phyloP scores from a whole-genome alignment of 2,797 vertebrate species.

The Acanthurus lineatus region DNA sequence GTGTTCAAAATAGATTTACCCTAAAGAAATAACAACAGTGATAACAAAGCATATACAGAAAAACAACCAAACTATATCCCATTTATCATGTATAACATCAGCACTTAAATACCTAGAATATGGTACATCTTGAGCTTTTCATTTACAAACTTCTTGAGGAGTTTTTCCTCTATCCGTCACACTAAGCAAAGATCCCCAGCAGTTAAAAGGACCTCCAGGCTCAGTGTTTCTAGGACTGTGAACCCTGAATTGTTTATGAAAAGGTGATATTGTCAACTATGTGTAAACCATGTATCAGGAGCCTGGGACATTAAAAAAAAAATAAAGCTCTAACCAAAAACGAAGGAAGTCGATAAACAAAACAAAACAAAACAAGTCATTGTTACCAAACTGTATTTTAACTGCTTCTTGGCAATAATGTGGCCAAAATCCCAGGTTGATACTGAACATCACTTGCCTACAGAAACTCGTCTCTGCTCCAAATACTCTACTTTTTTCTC shows the following conservation, averaged over 20 bases:
- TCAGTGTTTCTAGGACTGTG: conserved; percentile 18
- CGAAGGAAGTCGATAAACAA: neutral
- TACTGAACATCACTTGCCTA: conserved; percentile 25
- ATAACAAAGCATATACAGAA: conserved; percentile 42
- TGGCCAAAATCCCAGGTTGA: conserved; percentile 7
- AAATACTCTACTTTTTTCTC: conserved; percentile 13
- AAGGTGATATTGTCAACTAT: conserved; percentile 15
- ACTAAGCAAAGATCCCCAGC: conserved; percentile 29
- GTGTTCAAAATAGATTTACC: conserved; percentile 36
- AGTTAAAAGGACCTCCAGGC: conserved; percentile 8
- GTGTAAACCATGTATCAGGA: conserved; percentile 16
- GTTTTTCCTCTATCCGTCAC: conserved; percentile 16
- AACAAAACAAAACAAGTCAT: conserved; percentile 19
- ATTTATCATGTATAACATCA: conserved; percentile 29
- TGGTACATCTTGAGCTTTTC: conserved; percentile 40
- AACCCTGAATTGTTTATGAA: conserved; percentile 16
- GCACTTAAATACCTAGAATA: conserved; percentile 59
- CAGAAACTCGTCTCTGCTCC: conserved; percentile 9
- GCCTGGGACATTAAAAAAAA: conserved; percentile 12
- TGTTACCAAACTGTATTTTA: neutral
- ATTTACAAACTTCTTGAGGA: conserved; percentile 36
- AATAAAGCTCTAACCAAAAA: conserved; percentile 5
- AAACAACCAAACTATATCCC: conserved; percentile 42
- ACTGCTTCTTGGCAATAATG: neutral
- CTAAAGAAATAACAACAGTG: conserved; percentile 28